Percentiles rank a stretch among this genome's conserved stretches.
phyloP scores from a whole-genome alignment of 1,140 invertebrate species.

The Drosophila parvula region DNA sequence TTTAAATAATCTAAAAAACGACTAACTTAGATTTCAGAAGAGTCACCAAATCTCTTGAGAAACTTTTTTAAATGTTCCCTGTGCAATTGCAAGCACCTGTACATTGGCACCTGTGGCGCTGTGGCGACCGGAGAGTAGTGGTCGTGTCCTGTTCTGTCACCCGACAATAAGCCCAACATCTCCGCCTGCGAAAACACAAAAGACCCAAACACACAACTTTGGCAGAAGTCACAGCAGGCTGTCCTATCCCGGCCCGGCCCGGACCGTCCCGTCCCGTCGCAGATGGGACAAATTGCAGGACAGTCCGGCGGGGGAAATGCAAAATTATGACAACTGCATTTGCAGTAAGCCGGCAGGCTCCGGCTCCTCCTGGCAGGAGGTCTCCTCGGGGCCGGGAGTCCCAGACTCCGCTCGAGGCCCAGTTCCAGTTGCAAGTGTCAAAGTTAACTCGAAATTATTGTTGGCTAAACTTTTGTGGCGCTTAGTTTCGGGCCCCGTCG shows the following conservation, averaged over 20 bases:
- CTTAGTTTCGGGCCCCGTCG: slow-evolving; percentile 50
- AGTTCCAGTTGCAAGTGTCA: slow-evolving; percentile 76
- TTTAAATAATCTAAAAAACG: too few relatives aligned
- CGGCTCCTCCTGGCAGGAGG: slow-evolving; percentile 27
- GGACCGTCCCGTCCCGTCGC: slow-evolving; percentile 24
- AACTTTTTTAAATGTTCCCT: slow-evolving; percentile 1
- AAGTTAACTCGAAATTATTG: slow-evolving; percentile 83
- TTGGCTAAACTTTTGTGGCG: slow-evolving; percentile 82
- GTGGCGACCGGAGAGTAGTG: slow-evolving; percentile 30
- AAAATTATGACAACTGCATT: slow-evolving; percentile 82
- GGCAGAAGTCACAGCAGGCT: slow-evolving; percentile 76
- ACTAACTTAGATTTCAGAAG: not conserved
- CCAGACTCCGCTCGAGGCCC: slow-evolving; percentile 41
- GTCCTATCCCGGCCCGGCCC: slow-evolving; percentile 26
- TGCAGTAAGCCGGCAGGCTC: slow-evolving; percentile 64
- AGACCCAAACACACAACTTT: slow-evolving; percentile 69
- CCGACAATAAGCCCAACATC: slow-evolving; percentile 53
- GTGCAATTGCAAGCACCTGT: slow-evolving; percentile 20
- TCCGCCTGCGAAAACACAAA: slow-evolving; percentile 52
- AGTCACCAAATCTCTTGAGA: not conserved
- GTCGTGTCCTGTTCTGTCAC: slow-evolving; percentile 57
- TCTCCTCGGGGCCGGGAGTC: slow-evolving; percentile 18
- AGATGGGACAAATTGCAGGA: slow-evolving; percentile 66
- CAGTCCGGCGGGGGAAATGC: slow-evolving; percentile 62
- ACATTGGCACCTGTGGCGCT: slow-evolving; percentile 47